Evolutionary conservation across 2,113 vertebrate species (phyloP).

Genomic region (Urocolius indicus): DNA sequence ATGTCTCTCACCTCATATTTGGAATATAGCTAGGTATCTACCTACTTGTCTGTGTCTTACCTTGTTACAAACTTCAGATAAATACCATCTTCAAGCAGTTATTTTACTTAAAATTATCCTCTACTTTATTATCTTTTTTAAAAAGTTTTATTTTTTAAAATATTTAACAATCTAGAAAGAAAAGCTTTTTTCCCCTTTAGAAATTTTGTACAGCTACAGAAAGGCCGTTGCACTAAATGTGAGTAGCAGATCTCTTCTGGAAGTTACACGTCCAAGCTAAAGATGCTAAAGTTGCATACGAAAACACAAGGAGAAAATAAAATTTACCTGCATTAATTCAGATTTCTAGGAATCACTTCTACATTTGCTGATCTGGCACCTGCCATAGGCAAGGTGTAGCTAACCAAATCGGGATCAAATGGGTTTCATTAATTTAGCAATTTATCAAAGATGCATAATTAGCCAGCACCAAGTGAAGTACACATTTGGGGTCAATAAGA

Average conservation of each 20-base stretch:
- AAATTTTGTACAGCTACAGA: neutral
- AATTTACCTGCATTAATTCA: neutral
- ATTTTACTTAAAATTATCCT: neutral
- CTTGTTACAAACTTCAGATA: neutral
- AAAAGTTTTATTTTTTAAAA: too few relatives aligned
- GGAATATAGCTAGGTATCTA: neutral
- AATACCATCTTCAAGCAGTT: neutral
- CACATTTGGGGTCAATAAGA: conserved; percentile 33
- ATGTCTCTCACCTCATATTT: neutral
- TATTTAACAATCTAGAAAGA: neutral
- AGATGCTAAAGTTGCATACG: neutral
- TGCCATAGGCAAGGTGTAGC: neutral
- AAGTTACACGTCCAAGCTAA: neutral
- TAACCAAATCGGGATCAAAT: conserved; percentile 19
- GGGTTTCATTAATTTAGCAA: conserved; percentile 6
- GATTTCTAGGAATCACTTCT: neutral
- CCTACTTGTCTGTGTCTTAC: neutral
- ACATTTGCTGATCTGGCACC: neutral
- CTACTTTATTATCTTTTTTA: neutral
- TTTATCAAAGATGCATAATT: conserved; percentile 52
- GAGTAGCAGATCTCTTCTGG: neutral
- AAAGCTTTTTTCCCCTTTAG: neutral
- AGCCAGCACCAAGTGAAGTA: conserved; percentile 7
- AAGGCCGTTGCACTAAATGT: neutral
- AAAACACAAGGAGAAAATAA: neutral